Base-by-base conservation (phyloP, 2,888 invertebrate species). In the Drosophila neoperkinsi region DNA sequence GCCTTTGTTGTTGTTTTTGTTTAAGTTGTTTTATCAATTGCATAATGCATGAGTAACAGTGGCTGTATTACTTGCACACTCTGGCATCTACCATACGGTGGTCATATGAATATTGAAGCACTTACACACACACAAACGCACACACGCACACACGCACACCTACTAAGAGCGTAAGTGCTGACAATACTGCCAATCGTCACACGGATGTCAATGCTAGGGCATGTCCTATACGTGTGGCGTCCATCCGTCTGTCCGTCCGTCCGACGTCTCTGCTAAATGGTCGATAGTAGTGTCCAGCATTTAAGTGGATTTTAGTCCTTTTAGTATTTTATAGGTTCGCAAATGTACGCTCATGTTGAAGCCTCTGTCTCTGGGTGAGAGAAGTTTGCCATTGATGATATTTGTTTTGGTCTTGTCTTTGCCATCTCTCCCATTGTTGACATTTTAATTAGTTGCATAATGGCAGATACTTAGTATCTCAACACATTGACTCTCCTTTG, bases 391-490 rank as follows among this genome's bases (percentile, higher is more conserved):
- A 56, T 57, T 51, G 49, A 38, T 61, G 61, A 43, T 67, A 70
- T 77, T 73, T 82, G 71, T 78, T 57, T 46, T 59, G 56, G 21
- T 49, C 60, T 67, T 62, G 64, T 38, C n/a, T 56, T 52, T 46
- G 49, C n/a, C 21, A n/a, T 38, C 49, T 58, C 55, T 41, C 38
- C 51, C 74, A 72, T 76, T 87, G 82, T 87, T 84, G 82, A 76
- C 82, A 74, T 78, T 84, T 78, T 82, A 84, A 84, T 84, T 84
- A 87, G 82, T 70, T 72, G 66, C 84, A 87, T 76, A 84, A 84
- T 74, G 83, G 41, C 76, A 66, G 58, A 56, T 56, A 67, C 78
- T 77, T 66, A 77, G 71, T 79, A 61, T 81, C 75, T 72, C 63
- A 73, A 76, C 80, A 87, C 84, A 69, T 82, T 74, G 41, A 56